Evolutionary conservation across 1,140 invertebrate species (phyloP).

Genomic region (Orussus abietinus): DNA sequence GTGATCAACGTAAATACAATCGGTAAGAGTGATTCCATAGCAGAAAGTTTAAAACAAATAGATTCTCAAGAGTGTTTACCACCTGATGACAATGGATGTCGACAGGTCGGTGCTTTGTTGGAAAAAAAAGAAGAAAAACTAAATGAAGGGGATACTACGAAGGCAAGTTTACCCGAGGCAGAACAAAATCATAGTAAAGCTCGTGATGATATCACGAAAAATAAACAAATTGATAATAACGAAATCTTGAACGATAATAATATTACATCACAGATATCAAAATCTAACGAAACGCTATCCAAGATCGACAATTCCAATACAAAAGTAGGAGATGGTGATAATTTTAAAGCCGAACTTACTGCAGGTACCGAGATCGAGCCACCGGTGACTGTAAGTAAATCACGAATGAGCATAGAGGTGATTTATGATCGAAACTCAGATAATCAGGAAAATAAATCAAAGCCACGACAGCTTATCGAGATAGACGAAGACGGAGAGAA

Average conservation of each 20-base stretch:
- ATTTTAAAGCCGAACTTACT: background rate
- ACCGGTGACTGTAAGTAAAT: constrained; percentile 11
- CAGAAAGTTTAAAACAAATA: background rate
- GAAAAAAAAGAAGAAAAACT: constrained; percentile 1
- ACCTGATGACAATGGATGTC: background rate
- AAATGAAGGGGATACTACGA: background rate
- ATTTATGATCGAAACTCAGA: constrained; percentile 30
- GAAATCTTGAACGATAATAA: background rate
- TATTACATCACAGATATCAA: background rate
- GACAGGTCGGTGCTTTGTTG: background rate
- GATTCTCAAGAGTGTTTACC: background rate
- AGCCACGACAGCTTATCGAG: constrained; percentile 34
- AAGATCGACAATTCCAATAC: constrained; percentile 4
- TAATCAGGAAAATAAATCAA: constrained; percentile 19
- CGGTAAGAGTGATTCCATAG: constrained; percentile 1
- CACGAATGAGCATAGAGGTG: constrained; percentile 36
- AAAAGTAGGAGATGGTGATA: background rate
- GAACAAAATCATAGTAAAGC: too few species aligned
- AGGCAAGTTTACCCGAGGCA: too few species aligned
- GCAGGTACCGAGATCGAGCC: background rate
- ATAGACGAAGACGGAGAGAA: constrained; percentile 39
- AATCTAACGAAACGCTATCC: constrained; percentile 2
- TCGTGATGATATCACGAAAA: background rate
- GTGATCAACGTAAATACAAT: background rate
- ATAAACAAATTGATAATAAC: background rate